Evolutionary conservation across 2,113 vertebrate species (phyloP).

Genomic region (Thinocorus orbignyianus): DNA sequence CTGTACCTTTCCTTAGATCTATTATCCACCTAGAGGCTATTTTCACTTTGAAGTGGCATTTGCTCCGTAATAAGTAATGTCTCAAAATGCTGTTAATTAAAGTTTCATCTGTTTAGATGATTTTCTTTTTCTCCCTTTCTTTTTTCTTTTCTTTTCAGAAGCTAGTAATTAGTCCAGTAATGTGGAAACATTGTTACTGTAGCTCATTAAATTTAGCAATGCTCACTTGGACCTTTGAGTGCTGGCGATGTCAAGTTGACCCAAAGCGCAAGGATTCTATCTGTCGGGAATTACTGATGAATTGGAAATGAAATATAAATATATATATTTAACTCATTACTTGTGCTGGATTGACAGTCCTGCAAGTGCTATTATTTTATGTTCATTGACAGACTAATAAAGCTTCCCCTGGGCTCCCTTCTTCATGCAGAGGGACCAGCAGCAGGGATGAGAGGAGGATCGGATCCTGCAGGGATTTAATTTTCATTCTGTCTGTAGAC

Average conservation of each 20-base stretch:
- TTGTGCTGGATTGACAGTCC: constrained; percentile 52
- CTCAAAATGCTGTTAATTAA: constrained; percentile 68
- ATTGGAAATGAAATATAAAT: constrained; percentile 45
- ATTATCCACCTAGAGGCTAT: constrained; percentile 54
- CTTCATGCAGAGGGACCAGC: not conserved
- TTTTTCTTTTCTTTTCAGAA: constrained; percentile 41
- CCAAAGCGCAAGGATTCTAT: constrained; percentile 55
- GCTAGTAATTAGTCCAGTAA: constrained; percentile 62
- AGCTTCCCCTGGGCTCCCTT: constrained; percentile 33
- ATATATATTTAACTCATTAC: constrained; percentile 40
- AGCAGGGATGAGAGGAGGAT: constrained; percentile 15
- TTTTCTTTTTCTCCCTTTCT: not conserved
- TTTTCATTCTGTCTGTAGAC: constrained; percentile 30
- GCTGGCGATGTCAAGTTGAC: constrained; percentile 41
- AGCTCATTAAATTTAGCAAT: constrained; percentile 74
- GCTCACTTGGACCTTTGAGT: constrained; percentile 54
- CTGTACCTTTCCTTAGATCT: constrained; percentile 17
- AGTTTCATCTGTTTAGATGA: constrained; percentile 66
- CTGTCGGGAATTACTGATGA: constrained; percentile 54
- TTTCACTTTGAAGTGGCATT: constrained; percentile 64
- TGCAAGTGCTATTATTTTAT: not conserved
- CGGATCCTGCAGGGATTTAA: constrained; percentile 2
- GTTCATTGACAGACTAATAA: constrained; percentile 41
- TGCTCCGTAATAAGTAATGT: constrained; percentile 38
- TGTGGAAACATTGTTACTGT: constrained; percentile 25